Percentiles rank a stretch among this genome's conserved stretches.
phyloP scores from a whole-genome alignment of 2,797 vertebrate species.

The Rhinichthys osculus region DNA sequence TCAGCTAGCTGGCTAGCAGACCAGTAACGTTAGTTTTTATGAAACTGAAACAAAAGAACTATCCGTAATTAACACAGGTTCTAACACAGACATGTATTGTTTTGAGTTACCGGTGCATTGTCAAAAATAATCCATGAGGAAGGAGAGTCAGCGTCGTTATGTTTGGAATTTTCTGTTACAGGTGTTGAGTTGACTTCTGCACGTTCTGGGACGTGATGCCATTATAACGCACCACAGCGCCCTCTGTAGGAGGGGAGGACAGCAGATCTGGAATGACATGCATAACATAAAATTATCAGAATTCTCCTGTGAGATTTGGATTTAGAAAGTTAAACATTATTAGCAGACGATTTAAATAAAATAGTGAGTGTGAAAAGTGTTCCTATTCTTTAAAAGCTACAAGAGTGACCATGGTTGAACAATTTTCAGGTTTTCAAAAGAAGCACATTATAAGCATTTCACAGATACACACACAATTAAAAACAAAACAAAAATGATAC shows the following conservation, averaged over 20 bases:
- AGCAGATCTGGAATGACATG: neutral
- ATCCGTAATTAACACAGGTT: neutral
- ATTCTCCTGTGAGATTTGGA: neutral
- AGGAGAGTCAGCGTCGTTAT: constrained; percentile 27
- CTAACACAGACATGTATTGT: neutral
- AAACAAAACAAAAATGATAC: neutral
- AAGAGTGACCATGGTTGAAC: neutral
- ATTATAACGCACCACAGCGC: neutral
- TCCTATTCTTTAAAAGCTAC: neutral
- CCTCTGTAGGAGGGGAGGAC: constrained; percentile 3
- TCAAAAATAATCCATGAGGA: constrained; percentile 40
- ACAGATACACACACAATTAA: neutral
- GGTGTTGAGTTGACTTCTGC: constrained; percentile 20
- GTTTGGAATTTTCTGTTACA: constrained; percentile 21
- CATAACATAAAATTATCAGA: neutral
- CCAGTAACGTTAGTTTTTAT: neutral
- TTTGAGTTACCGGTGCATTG: constrained; percentile 52
- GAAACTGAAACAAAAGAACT: neutral
- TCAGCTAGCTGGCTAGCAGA: constrained; percentile 22
- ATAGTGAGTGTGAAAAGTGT: neutral
- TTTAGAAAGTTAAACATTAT: neutral
- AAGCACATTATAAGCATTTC: neutral
- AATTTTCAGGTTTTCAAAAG: neutral
- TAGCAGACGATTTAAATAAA: neutral
- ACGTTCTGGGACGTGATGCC: neutral